A percentile compares a stretch with the other conserved stretches of the same genome.
Conservation (phyloP, 2,797 vertebrate species). For the Carapus acus region DNA sequence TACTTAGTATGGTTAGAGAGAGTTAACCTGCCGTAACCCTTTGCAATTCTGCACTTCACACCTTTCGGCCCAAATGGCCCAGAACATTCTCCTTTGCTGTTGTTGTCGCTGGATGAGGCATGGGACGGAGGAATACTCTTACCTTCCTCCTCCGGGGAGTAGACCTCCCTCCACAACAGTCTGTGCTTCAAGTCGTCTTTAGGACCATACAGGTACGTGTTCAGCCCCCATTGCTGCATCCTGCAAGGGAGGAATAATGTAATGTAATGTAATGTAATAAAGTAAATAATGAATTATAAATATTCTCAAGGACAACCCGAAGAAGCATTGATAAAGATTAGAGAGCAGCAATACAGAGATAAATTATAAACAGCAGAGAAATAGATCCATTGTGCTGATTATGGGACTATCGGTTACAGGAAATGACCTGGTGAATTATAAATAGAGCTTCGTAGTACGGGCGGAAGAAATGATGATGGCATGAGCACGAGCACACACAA, state of each 20-base stretch:
- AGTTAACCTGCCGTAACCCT: no score
- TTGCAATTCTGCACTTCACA: no score
- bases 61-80: no score
- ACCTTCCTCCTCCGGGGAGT: slow-evolving; percentile 82
- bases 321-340: background rate
- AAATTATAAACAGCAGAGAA: slow-evolving; percentile 31
- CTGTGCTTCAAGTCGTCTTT: slow-evolving; percentile 87
- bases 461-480: slow-evolving; percentile 32
- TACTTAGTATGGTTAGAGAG: no score
- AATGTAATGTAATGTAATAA: no score
- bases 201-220: slow-evolving; percentile 84
- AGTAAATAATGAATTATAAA: no score
- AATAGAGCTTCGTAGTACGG: slow-evolving; percentile 48
- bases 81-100: no score
- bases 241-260: slow-evolving; percentile 55
- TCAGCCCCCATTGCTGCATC: slow-evolving; percentile 77
- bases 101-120: no score
- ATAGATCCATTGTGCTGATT: slow-evolving; percentile 38
- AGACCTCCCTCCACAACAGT: slow-evolving; percentile 83
- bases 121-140: slow-evolving; percentile 25
- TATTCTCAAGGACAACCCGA: background rate
- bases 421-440: slow-evolving; percentile 58
- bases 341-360: background rate
- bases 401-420: slow-evolving; percentile 36
- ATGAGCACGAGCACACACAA: slow-evolving; percentile 15